Base-by-base conservation (phyloP, 2,797 vertebrate genomes). In the Urophycis tenuis region DNA sequence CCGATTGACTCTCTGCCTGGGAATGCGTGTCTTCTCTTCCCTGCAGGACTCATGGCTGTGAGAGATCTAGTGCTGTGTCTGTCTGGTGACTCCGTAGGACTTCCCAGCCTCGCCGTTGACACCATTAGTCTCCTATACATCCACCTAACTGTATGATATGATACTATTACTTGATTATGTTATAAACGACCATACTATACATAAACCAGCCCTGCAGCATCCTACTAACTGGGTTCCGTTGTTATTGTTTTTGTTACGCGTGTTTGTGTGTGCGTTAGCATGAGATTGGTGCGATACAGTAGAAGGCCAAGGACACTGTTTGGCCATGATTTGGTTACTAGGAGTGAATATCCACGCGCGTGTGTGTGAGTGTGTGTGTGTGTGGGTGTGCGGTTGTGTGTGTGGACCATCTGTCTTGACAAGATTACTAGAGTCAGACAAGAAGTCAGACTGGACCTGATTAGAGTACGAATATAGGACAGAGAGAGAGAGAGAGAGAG, bases 341-440 rank as follows among this genome's bases (percentile, higher is more conserved):
- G 45, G 45, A 53, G 73, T 74, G 78, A 53, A 53, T 30, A 39
- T 41, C 29, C 5, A 10, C 19, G 34, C 9, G 34, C 9, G 35
- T 45, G 41, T 45, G 41, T 45, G 41, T 45, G 41, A 15, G 5
- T 53, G 17, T 5, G 17, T 34, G 8, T 53, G 49, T 22, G 49
- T 53, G 17, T 53, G 49, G 3, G 5, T 53, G 49, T 22, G 19
- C 22, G 31, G 17, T 33, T 45, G 67, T 77, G 35, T 71, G 29
- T 77, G n/a, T 75, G 45, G 12, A 80, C 89, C 93, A 94, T 93
- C 93, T 94, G 93, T 91, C 92, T 89, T 92, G 88, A 91, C 92
- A 92, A 92, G 92, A 94, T 94, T 94, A 94, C 87, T 91, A 85
- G 86, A 92, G 87, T 91, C 87, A 87, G 86, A 91, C 88, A 91